A percentile compares a stretch with the other conserved stretches of the same genome.
phyloP scores from a whole-genome alignment of 30 jellyfish, hydroid and myxozoan species.

The Turritopsis dohrnii region DNA sequence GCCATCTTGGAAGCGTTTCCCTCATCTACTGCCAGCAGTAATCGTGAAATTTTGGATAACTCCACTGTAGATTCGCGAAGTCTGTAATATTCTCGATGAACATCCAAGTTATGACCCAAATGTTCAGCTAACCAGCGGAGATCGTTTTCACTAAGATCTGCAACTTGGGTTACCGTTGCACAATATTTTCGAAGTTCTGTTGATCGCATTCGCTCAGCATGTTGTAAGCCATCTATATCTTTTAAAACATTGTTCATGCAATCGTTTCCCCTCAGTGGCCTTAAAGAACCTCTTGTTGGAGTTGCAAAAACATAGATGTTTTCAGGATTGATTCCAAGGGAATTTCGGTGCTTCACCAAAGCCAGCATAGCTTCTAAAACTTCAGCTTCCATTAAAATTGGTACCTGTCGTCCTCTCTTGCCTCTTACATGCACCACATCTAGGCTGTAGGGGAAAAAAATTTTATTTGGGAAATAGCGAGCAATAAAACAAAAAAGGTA shows the following conservation, averaged over 20 bases:
- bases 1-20: no score
- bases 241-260: conserved; percentile 16
- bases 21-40: no score
- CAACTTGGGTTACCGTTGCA: no score
- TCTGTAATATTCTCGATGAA: no score
- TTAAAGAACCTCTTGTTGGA: conserved; percentile 26
- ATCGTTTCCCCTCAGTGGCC: conserved; percentile 25
- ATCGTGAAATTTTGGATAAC: no score
- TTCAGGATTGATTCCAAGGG: conserved; percentile 15
- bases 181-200: background rate
- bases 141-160: no score
- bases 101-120: no score
- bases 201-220: background rate
- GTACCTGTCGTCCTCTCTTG: conserved; percentile 34
- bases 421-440: conserved; percentile 23
- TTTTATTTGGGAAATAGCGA: no score
- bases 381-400: conserved; percentile 18
- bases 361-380: conserved; percentile 30
- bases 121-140: no score
- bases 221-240: background rate
- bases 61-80: no score
- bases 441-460: background rate
- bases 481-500: background rate
- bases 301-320: conserved; percentile 27
- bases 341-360: background rate